Base-by-base conservation (phyloP, 2,797 vertebrate species). In the Aeoliscus strigatus region DNA sequence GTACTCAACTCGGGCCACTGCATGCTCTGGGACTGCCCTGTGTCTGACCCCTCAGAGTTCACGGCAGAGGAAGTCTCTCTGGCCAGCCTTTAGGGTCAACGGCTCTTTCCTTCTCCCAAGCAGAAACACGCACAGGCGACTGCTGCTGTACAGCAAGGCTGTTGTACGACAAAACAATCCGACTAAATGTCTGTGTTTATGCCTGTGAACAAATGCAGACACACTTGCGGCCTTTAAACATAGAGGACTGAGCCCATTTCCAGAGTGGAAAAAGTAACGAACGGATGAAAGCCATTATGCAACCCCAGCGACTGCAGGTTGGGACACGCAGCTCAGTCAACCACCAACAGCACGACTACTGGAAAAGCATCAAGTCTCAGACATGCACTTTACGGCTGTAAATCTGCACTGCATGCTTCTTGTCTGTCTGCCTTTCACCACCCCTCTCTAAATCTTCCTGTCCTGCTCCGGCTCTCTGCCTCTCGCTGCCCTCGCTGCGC, bases 31-130 rank as follows among this genome's bases (percentile, higher is more conserved):
- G 66, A 72, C 45, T 86, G 79, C 71, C 81, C 83, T 27, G 23
- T 24, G 61, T 60, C 48, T 86, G 86, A 90, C 81, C 84, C 53
- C 41, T 65, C 60, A 66, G 63, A 82, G 84, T 84, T 85, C 81
- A 79, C 4, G 24, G 44, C 27, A 67, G 69, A 79, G 82, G 83
- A 89, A 86, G 78, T 59, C 79, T 65, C 67, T 57, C 50, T 61
- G 65, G 57, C 55, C 65, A 40, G 60, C 41, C 42, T 72, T 66
- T 76, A 62, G 71, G 84, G 80, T 86, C 83, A 73, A 32, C 47
- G 18, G 63, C 70, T 75, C 59, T 57, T 80, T 78, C 70, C 82
- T 47, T 56, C 74, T 77, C 70, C 79, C 66, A 60, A 51, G 47
- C 60, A 68, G 45, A 66, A 42, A 69, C 44, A 47, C 40, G 54